phyloP scores from a whole-genome alignment of 2,113 vertebrate genomes.

The Takifugu bimaculatus region DNA sequence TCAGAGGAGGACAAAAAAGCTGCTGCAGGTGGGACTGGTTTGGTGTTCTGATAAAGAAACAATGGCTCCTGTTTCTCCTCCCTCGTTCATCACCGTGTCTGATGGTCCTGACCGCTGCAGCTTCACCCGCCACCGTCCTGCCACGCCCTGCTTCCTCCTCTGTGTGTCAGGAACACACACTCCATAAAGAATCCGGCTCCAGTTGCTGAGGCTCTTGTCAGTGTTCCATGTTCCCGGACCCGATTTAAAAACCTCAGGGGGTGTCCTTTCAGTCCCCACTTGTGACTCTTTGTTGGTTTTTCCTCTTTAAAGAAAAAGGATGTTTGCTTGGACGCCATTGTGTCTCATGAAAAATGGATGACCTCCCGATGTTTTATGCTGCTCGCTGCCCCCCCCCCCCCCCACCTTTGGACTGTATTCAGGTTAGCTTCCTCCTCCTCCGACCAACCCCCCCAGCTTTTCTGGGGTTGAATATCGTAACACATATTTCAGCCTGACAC shows the following conservation, averaged over 20 bases:
- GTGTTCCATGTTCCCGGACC: no score
- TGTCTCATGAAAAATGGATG: constrained; percentile 74
- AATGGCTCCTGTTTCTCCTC: neutral
- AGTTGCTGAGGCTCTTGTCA: no score
- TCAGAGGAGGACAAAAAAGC: constrained; percentile 53
- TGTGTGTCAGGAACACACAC: constrained; percentile 25
- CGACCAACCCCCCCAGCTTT: constrained; percentile 10
- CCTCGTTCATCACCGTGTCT: constrained; percentile 12
- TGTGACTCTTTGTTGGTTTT: no score
- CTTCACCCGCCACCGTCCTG: constrained; percentile 2
- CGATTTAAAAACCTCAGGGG: no score
- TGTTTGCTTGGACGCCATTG: constrained; percentile 68
- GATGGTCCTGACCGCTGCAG: constrained; percentile 17
- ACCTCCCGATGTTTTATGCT: constrained; percentile 59
- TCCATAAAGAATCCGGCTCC: constrained; percentile 34
- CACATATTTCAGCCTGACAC: constrained; percentile 71
- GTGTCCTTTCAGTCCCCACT: no score
- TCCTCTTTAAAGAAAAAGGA: constrained; percentile 52
- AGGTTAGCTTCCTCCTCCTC: constrained; percentile 36
- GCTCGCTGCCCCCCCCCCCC: constrained; percentile 39
- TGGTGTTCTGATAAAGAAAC: constrained; percentile 10
- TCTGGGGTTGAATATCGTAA: constrained; percentile 67
- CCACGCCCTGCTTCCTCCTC: constrained; percentile 22
- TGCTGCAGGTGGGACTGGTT: constrained; percentile 23
- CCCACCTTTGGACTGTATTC: constrained; percentile 58